phyloP scores from a whole-genome alignment of 2,113 vertebrate genomes.

The Cololabis saira region DNA sequence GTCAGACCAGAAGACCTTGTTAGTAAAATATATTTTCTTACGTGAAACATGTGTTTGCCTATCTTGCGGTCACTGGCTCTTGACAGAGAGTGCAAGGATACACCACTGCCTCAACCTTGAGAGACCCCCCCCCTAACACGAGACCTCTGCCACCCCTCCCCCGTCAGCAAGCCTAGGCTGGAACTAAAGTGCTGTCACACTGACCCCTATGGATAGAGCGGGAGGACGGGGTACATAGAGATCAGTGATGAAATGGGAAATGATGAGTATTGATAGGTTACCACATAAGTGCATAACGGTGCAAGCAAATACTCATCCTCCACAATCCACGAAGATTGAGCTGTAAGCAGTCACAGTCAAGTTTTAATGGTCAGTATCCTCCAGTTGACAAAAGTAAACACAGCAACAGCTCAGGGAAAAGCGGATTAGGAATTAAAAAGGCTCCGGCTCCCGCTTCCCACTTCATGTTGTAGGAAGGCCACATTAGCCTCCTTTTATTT shows the following conservation, averaged over 20 bases:
- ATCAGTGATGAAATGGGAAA: slow-evolving; percentile 51
- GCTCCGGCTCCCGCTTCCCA: slow-evolving; percentile 46
- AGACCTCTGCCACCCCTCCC: background rate
- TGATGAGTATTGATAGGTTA: slow-evolving; percentile 24
- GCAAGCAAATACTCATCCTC: background rate
- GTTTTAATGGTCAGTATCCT: slow-evolving; percentile 51
- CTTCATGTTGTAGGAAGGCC: slow-evolving; percentile 72
- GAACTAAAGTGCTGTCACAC: slow-evolving; percentile 50
- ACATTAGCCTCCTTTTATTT: slow-evolving; percentile 88
- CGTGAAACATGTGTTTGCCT: slow-evolving; percentile 26
- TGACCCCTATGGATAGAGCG: slow-evolving; percentile 67
- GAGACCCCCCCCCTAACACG: slow-evolving; percentile 20
- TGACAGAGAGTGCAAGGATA: slow-evolving; percentile 60
- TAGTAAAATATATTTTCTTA: slow-evolving; percentile 23
- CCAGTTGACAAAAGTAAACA: slow-evolving; percentile 48
- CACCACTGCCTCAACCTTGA: slow-evolving; percentile 65
- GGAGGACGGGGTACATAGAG: slow-evolving; percentile 48
- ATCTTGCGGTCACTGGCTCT: slow-evolving; percentile 33
- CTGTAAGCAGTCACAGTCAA: slow-evolving; percentile 26
- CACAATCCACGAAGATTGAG: background rate
- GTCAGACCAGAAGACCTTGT: slow-evolving; percentile 35
- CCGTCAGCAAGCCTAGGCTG: slow-evolving; percentile 28
- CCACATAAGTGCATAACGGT: slow-evolving; percentile 21
- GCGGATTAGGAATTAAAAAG: slow-evolving; percentile 62
- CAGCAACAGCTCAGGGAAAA: slow-evolving; percentile 43